phyloP scores from a whole-genome alignment of 2,797 vertebrate genomes.

The Chromis chromis region DNA sequence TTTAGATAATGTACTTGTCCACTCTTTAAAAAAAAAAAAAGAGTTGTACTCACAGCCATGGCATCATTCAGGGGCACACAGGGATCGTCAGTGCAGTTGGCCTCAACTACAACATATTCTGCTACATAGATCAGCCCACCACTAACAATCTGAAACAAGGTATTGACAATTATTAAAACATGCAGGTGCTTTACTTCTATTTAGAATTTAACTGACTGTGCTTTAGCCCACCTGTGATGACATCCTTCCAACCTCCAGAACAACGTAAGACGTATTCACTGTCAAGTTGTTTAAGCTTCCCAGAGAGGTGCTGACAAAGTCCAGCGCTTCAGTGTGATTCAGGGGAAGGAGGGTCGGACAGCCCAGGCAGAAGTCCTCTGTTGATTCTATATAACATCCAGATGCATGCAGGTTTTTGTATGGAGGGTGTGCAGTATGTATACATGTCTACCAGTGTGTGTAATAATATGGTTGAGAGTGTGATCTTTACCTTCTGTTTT shows the following conservation, averaged over 20 bases:
- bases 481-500: slow-evolving; percentile 82
- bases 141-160: slow-evolving; percentile 71
- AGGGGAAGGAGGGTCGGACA: slow-evolving; percentile 77
- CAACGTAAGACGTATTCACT: slow-evolving; percentile 43
- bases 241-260: slow-evolving; percentile 82
- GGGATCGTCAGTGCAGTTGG: slow-evolving; percentile 74
- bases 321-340: slow-evolving; percentile 76
- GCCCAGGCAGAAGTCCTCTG: slow-evolving; percentile 67
- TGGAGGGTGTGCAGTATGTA: neutral
- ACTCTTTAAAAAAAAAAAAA: no score
- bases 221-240: slow-evolving; percentile 76
- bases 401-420: slow-evolving; percentile 16
- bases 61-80: slow-evolving; percentile 67
- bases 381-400: slow-evolving; percentile 72
- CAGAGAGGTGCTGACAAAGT: slow-evolving; percentile 77
- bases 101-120: slow-evolving; percentile 81
- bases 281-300: slow-evolving; percentile 73
- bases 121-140: slow-evolving; percentile 53
- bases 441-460: neutral
- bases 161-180: neutral
- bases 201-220: neutral
- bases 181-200: neutral
- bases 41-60: slow-evolving; percentile 64
- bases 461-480: neutral
- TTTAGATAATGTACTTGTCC: neutral